Evolutionary conservation across 2,797 vertebrate species (phyloP).

Genomic region (Crenichthys baileyi): DNA sequence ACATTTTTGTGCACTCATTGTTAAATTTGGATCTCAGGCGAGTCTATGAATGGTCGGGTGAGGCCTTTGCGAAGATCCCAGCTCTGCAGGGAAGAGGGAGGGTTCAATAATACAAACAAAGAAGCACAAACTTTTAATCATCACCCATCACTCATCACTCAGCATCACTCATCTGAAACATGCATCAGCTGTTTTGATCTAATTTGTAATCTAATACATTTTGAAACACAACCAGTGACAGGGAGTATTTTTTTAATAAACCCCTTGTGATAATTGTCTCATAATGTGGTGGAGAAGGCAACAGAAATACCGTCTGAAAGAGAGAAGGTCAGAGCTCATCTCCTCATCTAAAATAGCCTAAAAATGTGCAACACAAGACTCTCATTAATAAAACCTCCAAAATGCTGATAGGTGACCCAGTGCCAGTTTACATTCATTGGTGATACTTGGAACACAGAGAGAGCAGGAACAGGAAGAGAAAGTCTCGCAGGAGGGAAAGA

Average conservation of each 20-base stretch:
- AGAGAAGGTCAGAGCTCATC: constrained; percentile 61
- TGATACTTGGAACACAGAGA: constrained; percentile 69
- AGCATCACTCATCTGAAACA: constrained; percentile 28
- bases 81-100: too few species aligned
- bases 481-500: constrained; percentile 64
- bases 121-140: not conserved
- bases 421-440: constrained; percentile 74
- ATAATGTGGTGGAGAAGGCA: constrained; percentile 70
- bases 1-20: not conserved
- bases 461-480: constrained; percentile 44
- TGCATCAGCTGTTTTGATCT: constrained; percentile 60
- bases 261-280: constrained; percentile 70
- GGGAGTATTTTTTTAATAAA: constrained; percentile 56
- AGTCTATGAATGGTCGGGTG: too few species aligned
- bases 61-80: too few species aligned
- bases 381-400: constrained; percentile 75
- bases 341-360: constrained; percentile 69
- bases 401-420: constrained; percentile 68
- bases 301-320: constrained; percentile 43
- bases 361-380: constrained; percentile 73
- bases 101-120: not conserved
- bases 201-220: constrained; percentile 78
- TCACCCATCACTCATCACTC: too few species aligned
- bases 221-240: constrained; percentile 71
- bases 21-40: too few species aligned